Conservation (phyloP, 2,888 invertebrate genomes). For the Scaptomyza flava region DNA sequence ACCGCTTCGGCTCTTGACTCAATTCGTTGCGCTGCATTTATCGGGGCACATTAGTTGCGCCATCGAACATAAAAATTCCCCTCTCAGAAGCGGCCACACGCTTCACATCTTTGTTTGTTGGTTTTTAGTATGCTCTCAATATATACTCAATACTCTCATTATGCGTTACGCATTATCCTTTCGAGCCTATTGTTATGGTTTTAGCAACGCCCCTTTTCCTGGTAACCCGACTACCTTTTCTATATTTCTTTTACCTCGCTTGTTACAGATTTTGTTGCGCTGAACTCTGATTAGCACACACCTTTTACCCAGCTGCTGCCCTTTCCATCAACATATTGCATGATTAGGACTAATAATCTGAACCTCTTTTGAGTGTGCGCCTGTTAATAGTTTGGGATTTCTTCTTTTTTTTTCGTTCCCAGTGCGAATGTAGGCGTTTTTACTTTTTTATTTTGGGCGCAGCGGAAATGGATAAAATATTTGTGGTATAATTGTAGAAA, state of each 20-base stretch:
- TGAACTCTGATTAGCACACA: conserved; percentile 51
- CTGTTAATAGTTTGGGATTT: conserved; percentile 55
- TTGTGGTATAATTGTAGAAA: conserved; percentile 29
- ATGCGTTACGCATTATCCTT: conserved; percentile 78
- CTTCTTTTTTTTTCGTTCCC: conserved; percentile 2
- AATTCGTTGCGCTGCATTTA: conserved; percentile 66
- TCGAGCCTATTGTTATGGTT: conserved; percentile 58
- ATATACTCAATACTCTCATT: conserved; percentile 46
- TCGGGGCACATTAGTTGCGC: conserved; percentile 52
- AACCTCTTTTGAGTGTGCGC: conserved; percentile 52
- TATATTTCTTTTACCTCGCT: conserved; percentile 20
- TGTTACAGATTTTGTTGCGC: conserved; percentile 3
- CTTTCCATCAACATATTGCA: conserved; percentile 61
- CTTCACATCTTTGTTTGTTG: conserved; percentile 41
- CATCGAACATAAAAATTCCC: conserved; percentile 16
- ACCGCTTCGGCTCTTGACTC: conserved; percentile 49
- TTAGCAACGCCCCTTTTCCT: conserved; percentile 74
- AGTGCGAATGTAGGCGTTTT: conserved; percentile 33
- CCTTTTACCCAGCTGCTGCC: conserved; percentile 49
- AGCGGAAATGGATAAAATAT: conserved; percentile 38
- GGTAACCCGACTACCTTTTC: conserved; percentile 70
- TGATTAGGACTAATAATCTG: conserved; percentile 70
- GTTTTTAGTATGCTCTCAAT: conserved; percentile 13
- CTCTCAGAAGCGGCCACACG: conserved; percentile 34
- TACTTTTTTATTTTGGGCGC: conserved; percentile 10